Evolutionary conservation across 2,113 vertebrate species (phyloP), one percentile per base, ranked within the genome.

Genomic region (Centropus bengalensis): DNA sequence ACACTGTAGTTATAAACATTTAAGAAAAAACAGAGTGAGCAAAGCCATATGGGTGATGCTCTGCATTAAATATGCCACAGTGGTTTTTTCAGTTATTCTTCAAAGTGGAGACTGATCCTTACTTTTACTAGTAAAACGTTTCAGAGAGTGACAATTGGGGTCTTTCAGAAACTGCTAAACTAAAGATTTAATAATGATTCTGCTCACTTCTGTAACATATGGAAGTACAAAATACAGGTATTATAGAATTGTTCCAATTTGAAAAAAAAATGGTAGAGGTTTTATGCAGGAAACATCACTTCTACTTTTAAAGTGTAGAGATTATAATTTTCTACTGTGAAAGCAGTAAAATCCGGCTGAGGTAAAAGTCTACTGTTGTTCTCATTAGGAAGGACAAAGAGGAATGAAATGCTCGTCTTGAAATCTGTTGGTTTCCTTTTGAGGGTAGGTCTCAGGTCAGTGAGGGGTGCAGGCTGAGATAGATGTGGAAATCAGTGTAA

Each of bases 361-460:
- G 23, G 63, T 81, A 71, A 54, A 88, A 88, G 22, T 81, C 85
- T 87, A 56, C 20, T 33, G 8, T 80, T 68, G 23, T 49, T 83
- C 44, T 87, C 62, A 74, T 87, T 95, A 91, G 19, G 47, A 86
- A 82, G 28, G 55, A 28, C 44, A 67, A 96, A 86, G 55, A 93
- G 86, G 54, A 88, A 74, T 60, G 47, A 91, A 95, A 40, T 85
- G 52, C 28, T 86, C 33, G 44, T 77, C 68, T 49, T 91, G 68
- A 27, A 95, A 91, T 47, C 68, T 59, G 42, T 69, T 70, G 32
- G 32, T 40, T 91, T 55, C 55, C 75, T 87, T 92, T 90, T 32
- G 73, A 93, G 82, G 42, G 44, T 77, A 62, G 59, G 24, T 83
- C 56, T 93, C 28, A 84, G 86, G 83, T 78, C 76, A 95, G 17